Conservation (phyloP, 2,113 vertebrate genomes). For the Rostratula benghalensis region DNA sequence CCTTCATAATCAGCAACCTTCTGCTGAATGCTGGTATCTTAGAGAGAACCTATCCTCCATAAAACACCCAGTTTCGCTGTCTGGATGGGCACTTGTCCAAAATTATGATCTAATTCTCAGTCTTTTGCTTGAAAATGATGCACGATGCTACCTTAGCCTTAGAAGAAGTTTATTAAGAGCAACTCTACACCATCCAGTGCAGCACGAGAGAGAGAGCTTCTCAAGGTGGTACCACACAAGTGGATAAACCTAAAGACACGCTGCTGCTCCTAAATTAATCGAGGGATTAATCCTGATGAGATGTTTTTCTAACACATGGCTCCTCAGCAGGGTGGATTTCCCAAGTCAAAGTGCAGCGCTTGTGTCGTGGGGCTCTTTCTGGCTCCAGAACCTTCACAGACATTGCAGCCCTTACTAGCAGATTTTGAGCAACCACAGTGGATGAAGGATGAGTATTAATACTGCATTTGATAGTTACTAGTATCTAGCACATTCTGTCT, state of each 20-base stretch:
- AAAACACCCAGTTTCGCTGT: not conserved
- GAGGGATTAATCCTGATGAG: not conserved
- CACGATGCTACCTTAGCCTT: not conserved
- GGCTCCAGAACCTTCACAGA: not conserved
- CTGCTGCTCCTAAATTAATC: not conserved
- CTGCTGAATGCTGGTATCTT: not conserved
- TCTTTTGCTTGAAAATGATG: not conserved
- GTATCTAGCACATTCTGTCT: not conserved
- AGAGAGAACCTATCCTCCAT: not conserved
- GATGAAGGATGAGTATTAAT: not conserved
- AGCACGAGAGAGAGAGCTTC: not conserved
- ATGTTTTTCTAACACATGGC: not conserved
- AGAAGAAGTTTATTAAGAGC: not conserved
- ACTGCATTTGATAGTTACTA: not conserved
- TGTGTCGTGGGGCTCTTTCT: not conserved
- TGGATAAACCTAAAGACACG: not conserved
- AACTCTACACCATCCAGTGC: not conserved
- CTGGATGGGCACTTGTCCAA: not conserved
- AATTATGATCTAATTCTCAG: not conserved
- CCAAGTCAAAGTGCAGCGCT: not conserved
- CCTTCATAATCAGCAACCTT: not conserved
- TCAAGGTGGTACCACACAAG: not conserved
- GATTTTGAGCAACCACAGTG: not conserved
- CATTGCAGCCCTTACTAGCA: not conserved
- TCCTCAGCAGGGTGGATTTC: not conserved